Base-by-base conservation (phyloP, 2,888 invertebrate genomes). In the Nephrocerus scutellatus region DNA sequence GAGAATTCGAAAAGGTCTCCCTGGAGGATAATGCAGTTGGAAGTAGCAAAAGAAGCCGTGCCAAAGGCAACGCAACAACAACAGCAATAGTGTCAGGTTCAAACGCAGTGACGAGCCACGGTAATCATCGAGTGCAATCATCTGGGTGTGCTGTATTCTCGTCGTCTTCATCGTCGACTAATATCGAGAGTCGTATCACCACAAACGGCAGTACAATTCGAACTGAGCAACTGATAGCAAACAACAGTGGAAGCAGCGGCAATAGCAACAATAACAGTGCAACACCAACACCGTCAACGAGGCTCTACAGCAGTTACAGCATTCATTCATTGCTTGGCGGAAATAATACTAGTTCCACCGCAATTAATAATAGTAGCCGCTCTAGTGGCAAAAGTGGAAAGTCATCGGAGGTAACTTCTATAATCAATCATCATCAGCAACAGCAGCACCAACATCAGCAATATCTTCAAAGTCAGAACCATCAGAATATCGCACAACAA, bases 1-100 rank as follows among this genome's bases (percentile, higher is more conserved):
- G 86, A 37, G 87, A 88, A 64, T 74, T 88, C 59, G 88, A 88
- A 62, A 75, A 81, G 56, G 84, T 84, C 6, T 81, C 78, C 14
- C 49, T 66, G 24, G 65, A 65, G 47, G 83, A 84, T 55, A 75
- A 75, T 37, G 50, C 42, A 15, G 31, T 40, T 22, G 59, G 50
- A 4, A 66, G 61, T 52, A 76, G 77, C 26, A 81, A 81, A 60
- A 72, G 80, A 44, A 66, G 66, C 46, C 72, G 77, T 25, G 74
- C 77, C 24, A 65, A 66, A 47, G 55, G 53, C 15, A 50, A 43
- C 31, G 26, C 44, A 22, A 22, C n/a, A n/a, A n/a, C n/a, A n/a
- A n/a, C n/a, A n/a, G n/a, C n/a, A n/a, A n/a, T n/a, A n/a, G n/a
- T n/a, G n/a, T n/a, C n/a, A n/a, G n/a, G n/a, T n/a, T n/a, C n/a